These are phyloP conservation scores for Collichthys lucidus DNA, from an alignment of 2,113 vertebrate species.

Conservation along the genomic window DNA sequence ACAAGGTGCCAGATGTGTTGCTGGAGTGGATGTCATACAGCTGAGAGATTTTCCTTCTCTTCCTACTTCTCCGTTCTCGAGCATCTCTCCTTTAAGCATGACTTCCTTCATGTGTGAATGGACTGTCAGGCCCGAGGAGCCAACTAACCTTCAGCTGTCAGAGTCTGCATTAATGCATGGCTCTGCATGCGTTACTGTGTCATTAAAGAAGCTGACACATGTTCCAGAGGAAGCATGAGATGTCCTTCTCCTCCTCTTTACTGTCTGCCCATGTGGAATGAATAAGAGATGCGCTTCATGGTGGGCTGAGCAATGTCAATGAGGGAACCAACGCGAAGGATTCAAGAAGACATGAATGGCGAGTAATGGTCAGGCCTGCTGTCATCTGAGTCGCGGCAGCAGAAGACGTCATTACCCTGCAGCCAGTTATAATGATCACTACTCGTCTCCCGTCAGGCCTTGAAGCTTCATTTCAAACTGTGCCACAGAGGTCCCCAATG, in stretches of 20 bases:
- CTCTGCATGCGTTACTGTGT: constrained; percentile 32
- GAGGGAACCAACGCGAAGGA: constrained; percentile 4
- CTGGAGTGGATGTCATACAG: not conserved
- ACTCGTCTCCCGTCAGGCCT: constrained; percentile 34
- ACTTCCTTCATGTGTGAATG: constrained; percentile 37
- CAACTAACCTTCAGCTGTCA: constrained; percentile 64
- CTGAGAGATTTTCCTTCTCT: constrained; percentile 3
- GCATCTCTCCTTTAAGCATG: constrained; percentile 13
- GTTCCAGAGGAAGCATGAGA: constrained; percentile 30
- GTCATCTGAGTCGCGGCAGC: not conserved
- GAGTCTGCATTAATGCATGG: constrained; percentile 38
- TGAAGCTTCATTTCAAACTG: constrained; percentile 36
- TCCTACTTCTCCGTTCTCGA: not conserved
- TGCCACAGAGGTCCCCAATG: constrained; percentile 22
- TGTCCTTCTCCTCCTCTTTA: constrained; percentile 32
- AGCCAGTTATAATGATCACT: constrained; percentile 36
- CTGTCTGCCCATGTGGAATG: constrained; percentile 59
- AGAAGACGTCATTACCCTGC: constrained; percentile 37
- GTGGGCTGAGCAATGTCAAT: constrained; percentile 58
- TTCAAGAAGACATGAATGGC: constrained; percentile 41
- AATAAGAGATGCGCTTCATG: constrained; percentile 58
- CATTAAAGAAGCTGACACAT: constrained; percentile 52
- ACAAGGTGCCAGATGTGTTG: not conserved
- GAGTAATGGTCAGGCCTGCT: constrained; percentile 36
- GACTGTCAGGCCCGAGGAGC: constrained; percentile 22